Percentiles rank a stretch among this genome's conserved stretches.
phyloP scores from a whole-genome alignment of 2,888 invertebrate genomes.

The Thecocarcelia acutangulata region DNA sequence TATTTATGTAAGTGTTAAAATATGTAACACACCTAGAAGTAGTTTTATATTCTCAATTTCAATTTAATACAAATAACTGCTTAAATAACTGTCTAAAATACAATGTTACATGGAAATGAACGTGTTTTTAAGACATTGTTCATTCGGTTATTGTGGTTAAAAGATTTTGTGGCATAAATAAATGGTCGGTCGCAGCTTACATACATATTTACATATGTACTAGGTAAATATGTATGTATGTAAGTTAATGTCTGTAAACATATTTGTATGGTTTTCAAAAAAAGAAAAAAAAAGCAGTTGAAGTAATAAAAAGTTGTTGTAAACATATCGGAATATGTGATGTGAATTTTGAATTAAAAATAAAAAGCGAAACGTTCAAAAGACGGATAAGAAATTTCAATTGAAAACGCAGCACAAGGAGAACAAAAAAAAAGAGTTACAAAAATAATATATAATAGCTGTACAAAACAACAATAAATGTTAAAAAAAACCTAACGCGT shows the following conservation, averaged over 20 bases:
- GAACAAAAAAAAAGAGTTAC: too few relatives aligned
- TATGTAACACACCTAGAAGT: constrained; percentile 6
- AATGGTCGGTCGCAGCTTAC: too few relatives aligned
- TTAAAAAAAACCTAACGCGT: not conserved
- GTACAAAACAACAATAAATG: not conserved
- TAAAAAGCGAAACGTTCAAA: constrained; percentile 1
- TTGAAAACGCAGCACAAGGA: not conserved
- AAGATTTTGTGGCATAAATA: not conserved
- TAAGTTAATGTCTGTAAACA: not conserved
- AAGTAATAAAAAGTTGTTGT: constrained; percentile 55
- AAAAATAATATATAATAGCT: not conserved
- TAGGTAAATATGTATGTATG: too few relatives aligned
- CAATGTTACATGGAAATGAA: constrained; percentile 8
- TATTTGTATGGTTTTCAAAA: not conserved
- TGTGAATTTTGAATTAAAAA: constrained; percentile 60
- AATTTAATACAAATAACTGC: constrained; percentile 27
- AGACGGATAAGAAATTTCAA: constrained; percentile 16
- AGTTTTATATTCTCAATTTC: constrained; percentile 20
- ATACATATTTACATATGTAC: not conserved
- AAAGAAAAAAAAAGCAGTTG: not conserved
- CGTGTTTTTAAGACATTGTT: constrained; percentile 21
- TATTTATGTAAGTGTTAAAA: too few relatives aligned
- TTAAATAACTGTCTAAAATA: constrained; percentile 32
- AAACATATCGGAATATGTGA: constrained; percentile 62
- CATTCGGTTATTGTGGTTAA: not conserved